Conservation (phyloP, 2,797 vertebrate genomes). For the Clarias fuscus region DNA sequence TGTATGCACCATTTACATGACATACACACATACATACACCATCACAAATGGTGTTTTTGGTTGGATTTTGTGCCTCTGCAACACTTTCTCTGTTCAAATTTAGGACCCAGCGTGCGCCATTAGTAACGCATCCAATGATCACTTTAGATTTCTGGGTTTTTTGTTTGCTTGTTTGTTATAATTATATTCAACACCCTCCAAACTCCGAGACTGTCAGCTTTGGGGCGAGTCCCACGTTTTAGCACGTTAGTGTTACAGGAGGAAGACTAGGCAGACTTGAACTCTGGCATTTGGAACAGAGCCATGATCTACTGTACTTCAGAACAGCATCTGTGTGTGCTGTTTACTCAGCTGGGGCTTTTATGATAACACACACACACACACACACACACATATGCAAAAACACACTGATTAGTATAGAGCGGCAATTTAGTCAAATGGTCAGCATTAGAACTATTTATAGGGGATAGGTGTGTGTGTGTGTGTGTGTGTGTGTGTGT, state of each 20-base stretch:
- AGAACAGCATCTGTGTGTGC: not conserved
- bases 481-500: not conserved
- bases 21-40: not conserved
- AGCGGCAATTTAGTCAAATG: constrained; percentile 40
- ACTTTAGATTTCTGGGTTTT: not conserved
- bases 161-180: not conserved
- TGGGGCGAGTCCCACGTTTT: not conserved
- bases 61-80: not conserved
- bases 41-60: not conserved
- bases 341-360: constrained; percentile 40
- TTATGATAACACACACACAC: constrained; percentile 23
- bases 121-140: not conserved
- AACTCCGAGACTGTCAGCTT: not conserved
- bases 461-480: not conserved
- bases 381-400: constrained; percentile 8
- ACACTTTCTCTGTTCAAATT: not conserved
- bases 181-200: not conserved
- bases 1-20: not conserved
- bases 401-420: constrained; percentile 21
- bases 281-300: not conserved
- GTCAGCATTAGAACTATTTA: constrained; percentile 34
- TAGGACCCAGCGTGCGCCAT: not conserved
- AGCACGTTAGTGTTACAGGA: not conserved
- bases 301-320: not conserved
- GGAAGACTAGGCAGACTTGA: constrained; percentile 4